Evolutionary conservation across 2,888 invertebrate species (phyloP), one percentile per base, ranked within the genome.

Genomic region (Dryobota labecula): DNA sequence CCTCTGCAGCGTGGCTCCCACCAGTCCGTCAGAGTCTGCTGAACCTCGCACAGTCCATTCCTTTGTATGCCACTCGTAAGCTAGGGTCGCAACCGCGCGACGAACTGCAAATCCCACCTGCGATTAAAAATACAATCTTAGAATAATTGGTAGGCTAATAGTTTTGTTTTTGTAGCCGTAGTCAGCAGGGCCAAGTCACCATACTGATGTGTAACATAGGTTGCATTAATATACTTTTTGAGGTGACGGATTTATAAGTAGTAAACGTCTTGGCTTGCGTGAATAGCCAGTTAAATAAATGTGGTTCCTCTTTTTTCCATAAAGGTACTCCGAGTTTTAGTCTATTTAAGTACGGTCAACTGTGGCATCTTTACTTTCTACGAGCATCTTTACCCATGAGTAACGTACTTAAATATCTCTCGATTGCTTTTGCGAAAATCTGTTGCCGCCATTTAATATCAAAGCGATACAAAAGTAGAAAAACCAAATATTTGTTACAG

Each of bases 1-100:
- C 20, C 92, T 90, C 80, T 94, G 93, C 51, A 96, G 87, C 9
- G 96, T 95, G 61, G 94, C 94, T 2, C 94, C 96, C 18, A 96
- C 94, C 57, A 96, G 88, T 0, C 95, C 96, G 86, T 96, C 96
- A 2, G 96, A 95, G 88, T 95, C 95, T 0, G 90, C 90, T 0
- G 95, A 96, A 2, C 91, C 95, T 5, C 94, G 92, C 33, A 93
- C 94, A 9, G 93, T 94, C 95, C 94, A 96, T 36, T 92, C 87
- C 2, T 92, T 91, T 0, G 92, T 88, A 43, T 89, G 92, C 95
- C 95, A 94, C 78, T 95, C 94, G 86, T 95, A 95, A 0, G 94
- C 95, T 58, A 96, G 78, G 0, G 95, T 94, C 2, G 93, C 95
- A 43, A 95, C 93, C 0, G 95, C 92, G 11, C 92, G 93, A 9